These are phyloP conservation scores for Cephus cinctus DNA, from an alignment of 1,140 invertebrate genomes.

Conservation along the genomic window DNA sequence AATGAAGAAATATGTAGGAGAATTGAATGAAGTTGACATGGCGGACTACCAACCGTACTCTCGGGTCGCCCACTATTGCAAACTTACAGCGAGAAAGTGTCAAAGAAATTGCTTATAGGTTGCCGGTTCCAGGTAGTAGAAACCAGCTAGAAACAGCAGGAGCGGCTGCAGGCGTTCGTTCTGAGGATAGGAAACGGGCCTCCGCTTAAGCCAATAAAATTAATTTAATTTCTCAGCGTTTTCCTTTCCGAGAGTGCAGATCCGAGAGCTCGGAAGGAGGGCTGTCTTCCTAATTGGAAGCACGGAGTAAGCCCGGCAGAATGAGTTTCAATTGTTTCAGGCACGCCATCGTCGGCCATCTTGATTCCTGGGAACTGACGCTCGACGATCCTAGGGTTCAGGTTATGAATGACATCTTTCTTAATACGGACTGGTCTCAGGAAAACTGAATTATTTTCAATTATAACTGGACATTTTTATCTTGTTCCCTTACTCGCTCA, in stretches of 20 bases:
- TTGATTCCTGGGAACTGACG: too few species aligned
- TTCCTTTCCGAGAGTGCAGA: constrained; percentile 12
- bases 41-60: too few species aligned
- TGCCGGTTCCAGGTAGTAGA: too few species aligned
- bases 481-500: neutral
- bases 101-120: too few species aligned
- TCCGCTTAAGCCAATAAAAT: constrained; percentile 6
- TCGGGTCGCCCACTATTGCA: too few species aligned
- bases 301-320: neutral
- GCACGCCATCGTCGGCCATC: constrained; percentile 4
- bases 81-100: too few species aligned
- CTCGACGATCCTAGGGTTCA: too few species aligned
- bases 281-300: constrained; percentile 3
- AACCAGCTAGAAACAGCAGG: too few species aligned
- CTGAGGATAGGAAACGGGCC: constrained; percentile 14
- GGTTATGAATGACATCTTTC: too few species aligned
- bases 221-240: constrained; percentile 2
- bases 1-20: too few species aligned
- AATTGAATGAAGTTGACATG: too few species aligned
- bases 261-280: neutral
- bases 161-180: too few species aligned
- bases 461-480: neutral
- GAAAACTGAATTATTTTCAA: neutral
- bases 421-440: neutral
- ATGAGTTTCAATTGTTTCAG: constrained; percentile 3